Conservation (phyloP, 2,113 vertebrate genomes). For the Myodes glareolus region DNA sequence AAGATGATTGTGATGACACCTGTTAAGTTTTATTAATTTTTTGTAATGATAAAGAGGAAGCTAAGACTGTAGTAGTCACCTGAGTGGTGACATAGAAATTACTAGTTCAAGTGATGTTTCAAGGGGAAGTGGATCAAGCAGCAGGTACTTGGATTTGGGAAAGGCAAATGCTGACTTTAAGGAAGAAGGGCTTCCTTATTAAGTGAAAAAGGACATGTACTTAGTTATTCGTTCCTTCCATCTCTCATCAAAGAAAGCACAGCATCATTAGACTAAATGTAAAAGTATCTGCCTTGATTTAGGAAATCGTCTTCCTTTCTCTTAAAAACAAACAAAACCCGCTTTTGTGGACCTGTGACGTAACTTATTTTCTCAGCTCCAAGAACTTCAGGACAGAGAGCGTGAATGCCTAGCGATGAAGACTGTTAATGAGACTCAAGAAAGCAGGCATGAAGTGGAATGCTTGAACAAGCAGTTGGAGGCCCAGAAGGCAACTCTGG, state of each 20-base stretch:
- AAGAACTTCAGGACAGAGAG: slow-evolving; percentile 67
- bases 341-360: background rate
- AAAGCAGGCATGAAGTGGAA: slow-evolving; percentile 71
- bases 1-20: background rate
- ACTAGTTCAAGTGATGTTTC: background rate
- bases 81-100: background rate
- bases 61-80: background rate
- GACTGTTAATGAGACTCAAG: slow-evolving; percentile 53
- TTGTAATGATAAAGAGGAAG: slow-evolving; percentile 38
- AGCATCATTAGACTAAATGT: background rate
- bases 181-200: background rate
- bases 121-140: background rate
- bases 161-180: background rate
- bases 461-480: slow-evolving; percentile 61
- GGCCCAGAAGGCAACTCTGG: slow-evolving; percentile 30
- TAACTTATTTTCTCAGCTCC: slow-evolving; percentile 48
- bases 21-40: background rate
- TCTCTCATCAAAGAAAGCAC: background rate
- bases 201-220: background rate
- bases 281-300: background rate
- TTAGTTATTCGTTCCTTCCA: background rate
- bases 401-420: slow-evolving; percentile 22
- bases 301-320: background rate
- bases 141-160: background rate
- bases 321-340: background rate